A percentile compares a stretch with the other conserved stretches of the same genome.
These are phyloP conservation scores for Epizoanthus stellaris DNA, from an alignment of 92 coral and sea anemone genomes.

Conservation along the genomic window DNA sequence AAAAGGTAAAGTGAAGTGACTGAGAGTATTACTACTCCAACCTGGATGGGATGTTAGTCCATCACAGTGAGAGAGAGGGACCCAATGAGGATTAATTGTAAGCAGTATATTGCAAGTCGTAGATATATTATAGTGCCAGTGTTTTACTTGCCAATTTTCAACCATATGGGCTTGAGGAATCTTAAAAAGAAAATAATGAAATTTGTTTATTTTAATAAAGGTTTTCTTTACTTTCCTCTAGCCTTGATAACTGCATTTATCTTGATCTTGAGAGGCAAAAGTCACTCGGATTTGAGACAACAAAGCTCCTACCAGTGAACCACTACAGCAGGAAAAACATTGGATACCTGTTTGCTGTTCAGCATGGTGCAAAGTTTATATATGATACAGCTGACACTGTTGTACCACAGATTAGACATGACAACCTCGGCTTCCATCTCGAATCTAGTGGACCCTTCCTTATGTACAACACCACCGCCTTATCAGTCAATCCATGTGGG, in stretches of 20 bases:
- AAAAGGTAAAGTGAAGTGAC: too few species aligned
- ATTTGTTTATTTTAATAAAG: not conserved
- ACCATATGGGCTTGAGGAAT: too few species aligned
- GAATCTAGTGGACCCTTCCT: not conserved
- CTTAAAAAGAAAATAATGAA: not conserved
- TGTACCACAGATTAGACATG: not conserved
- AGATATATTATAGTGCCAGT: too few species aligned
- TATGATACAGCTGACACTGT: slow-evolving; percentile 27
- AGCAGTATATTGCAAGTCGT: too few species aligned
- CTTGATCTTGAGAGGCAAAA: slow-evolving; percentile 24
- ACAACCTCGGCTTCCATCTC: slow-evolving; percentile 26
- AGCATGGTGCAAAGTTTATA: slow-evolving; percentile 29
- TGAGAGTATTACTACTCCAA: too few species aligned
- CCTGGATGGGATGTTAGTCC: too few species aligned
- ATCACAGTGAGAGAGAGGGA: too few species aligned
- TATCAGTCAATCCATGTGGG: slow-evolving; percentile 12
- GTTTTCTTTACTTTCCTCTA: not conserved
- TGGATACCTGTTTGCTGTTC: slow-evolving; percentile 38
- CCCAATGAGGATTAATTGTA: too few species aligned
- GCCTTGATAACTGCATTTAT: slow-evolving; percentile 36
- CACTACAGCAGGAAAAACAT: slow-evolving; percentile 42
- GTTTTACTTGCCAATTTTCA: too few species aligned
- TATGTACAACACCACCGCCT: slow-evolving; percentile 21
- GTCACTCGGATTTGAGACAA: slow-evolving; percentile 15
- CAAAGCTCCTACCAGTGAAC: slow-evolving; percentile 22